A percentile compares a stretch with the other conserved stretches of the same genome.
Conservation (phyloP, 1,140 invertebrate species). For the Drosophila saltans region DNA sequence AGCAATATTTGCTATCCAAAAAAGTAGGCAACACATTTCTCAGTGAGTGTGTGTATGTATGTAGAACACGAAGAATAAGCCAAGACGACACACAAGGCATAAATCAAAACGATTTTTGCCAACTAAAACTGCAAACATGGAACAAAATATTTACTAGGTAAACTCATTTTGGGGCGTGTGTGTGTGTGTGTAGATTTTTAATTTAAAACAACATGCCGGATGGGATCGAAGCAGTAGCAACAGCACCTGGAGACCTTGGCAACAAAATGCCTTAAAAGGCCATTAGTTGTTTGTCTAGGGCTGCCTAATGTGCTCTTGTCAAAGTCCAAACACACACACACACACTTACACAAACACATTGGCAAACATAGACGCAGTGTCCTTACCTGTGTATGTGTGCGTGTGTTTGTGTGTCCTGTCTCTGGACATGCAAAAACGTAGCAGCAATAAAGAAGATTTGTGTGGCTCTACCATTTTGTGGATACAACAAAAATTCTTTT, state of each 20-base stretch:
- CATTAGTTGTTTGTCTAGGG: conserved; percentile 76
- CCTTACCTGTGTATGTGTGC: conserved; percentile 7
- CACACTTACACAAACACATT: conserved; percentile 18
- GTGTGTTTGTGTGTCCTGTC: conserved; percentile 31
- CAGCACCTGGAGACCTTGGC: conserved; percentile 14
- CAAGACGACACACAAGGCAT: conserved; percentile 27
- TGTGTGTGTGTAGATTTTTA: conserved; percentile 64
- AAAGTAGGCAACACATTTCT: conserved; percentile 15
- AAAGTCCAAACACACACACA: conserved; percentile 46
- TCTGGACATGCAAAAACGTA: conserved; percentile 58
- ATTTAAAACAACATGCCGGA: conserved; percentile 72
- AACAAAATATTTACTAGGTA: conserved; percentile 30
- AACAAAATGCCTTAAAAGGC: conserved; percentile 74
- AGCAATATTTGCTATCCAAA: background rate
- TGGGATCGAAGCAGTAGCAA: conserved; percentile 58
- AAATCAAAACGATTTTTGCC: conserved; percentile 17
- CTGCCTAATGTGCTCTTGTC: conserved; percentile 76
- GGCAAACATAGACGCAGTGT: conserved; percentile 6
- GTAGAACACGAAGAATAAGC: conserved; percentile 57
- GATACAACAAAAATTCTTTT: conserved; percentile 43
- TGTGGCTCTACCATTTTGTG: conserved; percentile 74
- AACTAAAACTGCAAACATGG: conserved; percentile 59
- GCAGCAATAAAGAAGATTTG: conserved; percentile 79
- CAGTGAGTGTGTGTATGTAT: background rate
- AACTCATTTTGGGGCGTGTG: conserved; percentile 32